These are phyloP conservation scores for Capra hircus DNA, from an alignment of 2,113 vertebrate species.

Conservation along the genomic window DNA sequence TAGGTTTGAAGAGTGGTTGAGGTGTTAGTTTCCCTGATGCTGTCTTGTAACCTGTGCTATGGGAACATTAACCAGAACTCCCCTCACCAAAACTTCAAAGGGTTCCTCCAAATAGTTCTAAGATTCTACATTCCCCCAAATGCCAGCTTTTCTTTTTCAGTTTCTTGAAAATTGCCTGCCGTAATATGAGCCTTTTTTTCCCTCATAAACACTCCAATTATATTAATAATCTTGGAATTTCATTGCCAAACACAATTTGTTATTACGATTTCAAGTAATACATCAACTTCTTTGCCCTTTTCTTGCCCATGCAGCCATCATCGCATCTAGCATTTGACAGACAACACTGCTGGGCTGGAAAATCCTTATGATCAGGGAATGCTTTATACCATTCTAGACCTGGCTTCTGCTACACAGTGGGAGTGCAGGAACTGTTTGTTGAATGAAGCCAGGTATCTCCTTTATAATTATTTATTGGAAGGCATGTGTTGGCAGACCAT, in stretches of 20 bases:
- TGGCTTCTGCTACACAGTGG: not conserved
- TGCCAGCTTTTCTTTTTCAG: conserved; percentile 31
- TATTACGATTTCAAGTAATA: not conserved
- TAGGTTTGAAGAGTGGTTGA: conserved; percentile 23
- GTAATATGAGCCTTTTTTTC: conserved; percentile 33
- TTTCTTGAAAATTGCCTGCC: conserved; percentile 66
- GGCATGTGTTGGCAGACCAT: not conserved
- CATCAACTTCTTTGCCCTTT: not conserved
- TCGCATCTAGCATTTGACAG: not conserved
- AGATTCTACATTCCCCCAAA: conserved; percentile 41
- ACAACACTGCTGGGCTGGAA: not conserved
- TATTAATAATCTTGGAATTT: conserved; percentile 18
- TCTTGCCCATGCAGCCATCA: not conserved
- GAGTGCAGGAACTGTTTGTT: not conserved
- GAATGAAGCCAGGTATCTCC: not conserved
- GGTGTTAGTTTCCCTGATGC: conserved; percentile 31
- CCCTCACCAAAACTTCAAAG: conserved; percentile 77
- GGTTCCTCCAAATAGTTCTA: conserved; percentile 60
- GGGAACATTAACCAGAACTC: conserved; percentile 75
- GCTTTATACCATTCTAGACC: not conserved
- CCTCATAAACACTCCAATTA: conserved; percentile 7
- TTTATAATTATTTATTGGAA: not conserved
- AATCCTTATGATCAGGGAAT: not conserved
- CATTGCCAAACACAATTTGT: conserved; percentile 15
- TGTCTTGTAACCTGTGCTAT: not conserved